These are phyloP conservation scores for Ceratoteleas bidentatus DNA, from an alignment of 1,140 invertebrate genomes.

Conservation along the genomic window DNA sequence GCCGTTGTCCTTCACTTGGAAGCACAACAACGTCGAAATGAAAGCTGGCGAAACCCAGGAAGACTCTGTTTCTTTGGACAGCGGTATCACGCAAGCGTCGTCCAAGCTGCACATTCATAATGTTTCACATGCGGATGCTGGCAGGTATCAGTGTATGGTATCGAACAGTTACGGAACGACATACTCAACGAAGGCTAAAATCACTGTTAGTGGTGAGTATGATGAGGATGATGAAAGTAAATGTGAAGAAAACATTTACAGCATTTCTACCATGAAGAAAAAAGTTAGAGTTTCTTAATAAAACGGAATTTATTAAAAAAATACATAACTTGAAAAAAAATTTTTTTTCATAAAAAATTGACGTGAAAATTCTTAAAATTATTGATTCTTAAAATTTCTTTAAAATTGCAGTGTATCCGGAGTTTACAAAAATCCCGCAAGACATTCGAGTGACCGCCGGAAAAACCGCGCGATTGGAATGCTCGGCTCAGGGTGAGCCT, in stretches of 20 bases:
- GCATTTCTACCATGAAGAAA: background rate
- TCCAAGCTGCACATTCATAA: constrained; percentile 88
- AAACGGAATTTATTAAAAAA: too few relatives aligned
- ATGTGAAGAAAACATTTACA: too few relatives aligned
- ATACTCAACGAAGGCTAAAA: constrained; percentile 92
- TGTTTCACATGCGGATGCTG: constrained; percentile 89
- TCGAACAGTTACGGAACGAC: constrained; percentile 94
- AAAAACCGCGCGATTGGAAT: constrained; percentile 93
- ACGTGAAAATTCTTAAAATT: too few relatives aligned
- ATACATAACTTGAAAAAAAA: too few relatives aligned
- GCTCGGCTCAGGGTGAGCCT: constrained; percentile 94
- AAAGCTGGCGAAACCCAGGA: constrained; percentile 74
- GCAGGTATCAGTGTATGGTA: constrained; percentile 96
- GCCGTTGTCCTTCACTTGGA: constrained; percentile 90
- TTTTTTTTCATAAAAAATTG: too few relatives aligned
- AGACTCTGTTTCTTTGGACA: constrained; percentile 72
- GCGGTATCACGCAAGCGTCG: constrained; percentile 83
- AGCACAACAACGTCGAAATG: constrained; percentile 92
- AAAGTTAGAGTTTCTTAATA: too few relatives aligned
- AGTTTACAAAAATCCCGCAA: constrained; percentile 91
- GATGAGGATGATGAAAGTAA: too few relatives aligned
- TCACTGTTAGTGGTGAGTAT: constrained; percentile 89
- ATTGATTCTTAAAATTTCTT: too few relatives aligned
- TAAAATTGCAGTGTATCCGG: constrained; percentile 88
- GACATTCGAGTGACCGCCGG: constrained; percentile 93